Evolutionary conservation across 2,888 invertebrate species (phyloP), one percentile per base, ranked within the genome.

Genomic region (Melanchra persicariae): DNA sequence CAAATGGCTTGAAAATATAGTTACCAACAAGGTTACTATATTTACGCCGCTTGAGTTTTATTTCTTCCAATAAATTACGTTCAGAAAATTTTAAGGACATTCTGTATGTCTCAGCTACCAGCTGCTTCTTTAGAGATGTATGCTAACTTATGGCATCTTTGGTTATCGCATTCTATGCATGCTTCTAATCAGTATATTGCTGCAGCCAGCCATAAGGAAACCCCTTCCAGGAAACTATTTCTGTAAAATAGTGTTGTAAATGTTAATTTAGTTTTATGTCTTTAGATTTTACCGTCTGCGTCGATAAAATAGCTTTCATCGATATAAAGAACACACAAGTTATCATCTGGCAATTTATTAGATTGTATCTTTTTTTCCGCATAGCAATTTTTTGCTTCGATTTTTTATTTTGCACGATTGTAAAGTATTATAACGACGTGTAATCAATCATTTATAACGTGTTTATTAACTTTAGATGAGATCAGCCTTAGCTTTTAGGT

Each of bases 171-270:
- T 63, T 76, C 55, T 37, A 17, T 3, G 34, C 61, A 66, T 60
- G 8, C n/a, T 60, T 63, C 12, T 47, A 19, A 26, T 43, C 51
- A 66, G n/a, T 63, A 55, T 55, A 55, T 40, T 68, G 52, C 19
- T 30, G 61, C 15, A n/a, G 24, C 19, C 24, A 54, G 45, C 26
- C 59, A 52, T 65, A 65, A 75, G 57, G 37, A 75, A 69, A 10
- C 9, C 4, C 60, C 34, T 60, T 49, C 12, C 60, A 37, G 10
- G 40, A 30, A 49, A 66, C 43, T 63, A 71, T 81, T 60, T 10
- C 47, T 63, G 24, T 30, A 26, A 49, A 62, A 77, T 64, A 52
- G 47, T 63, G 57, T 43, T 58, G 54, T 74, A 54, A 63, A 63
- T 55, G 45, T 62, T 40, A 60, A 54, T 47, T 17, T 30, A 57